Evolutionary conservation across 2,113 vertebrate species (phyloP).

Genomic region (Panthera uncia): DNA sequence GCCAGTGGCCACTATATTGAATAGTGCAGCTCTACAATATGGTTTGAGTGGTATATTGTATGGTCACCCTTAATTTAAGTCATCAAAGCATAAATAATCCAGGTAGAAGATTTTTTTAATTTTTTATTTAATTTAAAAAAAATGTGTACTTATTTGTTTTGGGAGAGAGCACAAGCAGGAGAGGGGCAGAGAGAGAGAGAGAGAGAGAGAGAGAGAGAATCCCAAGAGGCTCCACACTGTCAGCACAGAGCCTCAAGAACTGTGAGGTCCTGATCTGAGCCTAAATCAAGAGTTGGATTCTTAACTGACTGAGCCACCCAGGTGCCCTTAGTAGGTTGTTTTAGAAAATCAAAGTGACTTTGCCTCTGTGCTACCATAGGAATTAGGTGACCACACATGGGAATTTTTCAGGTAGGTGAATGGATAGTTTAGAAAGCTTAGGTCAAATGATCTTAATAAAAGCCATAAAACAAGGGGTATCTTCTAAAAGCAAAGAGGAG

Average conservation of each 20-base stretch:
- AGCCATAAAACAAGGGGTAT: background rate
- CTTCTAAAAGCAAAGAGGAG: background rate
- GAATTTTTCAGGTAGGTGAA: background rate
- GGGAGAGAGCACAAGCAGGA: no score
- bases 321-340: background rate
- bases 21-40: background rate
- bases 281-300: no score
- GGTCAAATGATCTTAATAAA: background rate
- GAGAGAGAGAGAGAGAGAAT: no score
- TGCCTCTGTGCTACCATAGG: background rate
- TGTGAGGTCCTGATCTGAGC: no score
- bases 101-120: background rate
- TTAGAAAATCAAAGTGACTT: background rate
- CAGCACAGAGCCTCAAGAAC: no score
- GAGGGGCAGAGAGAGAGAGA: no score
- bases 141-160: no score
- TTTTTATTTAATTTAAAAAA: no score
- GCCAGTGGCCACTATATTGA: background rate
- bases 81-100: background rate
- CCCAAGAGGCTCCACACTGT: no score
- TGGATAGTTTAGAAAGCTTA: background rate
- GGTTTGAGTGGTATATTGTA: background rate
- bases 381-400: background rate
- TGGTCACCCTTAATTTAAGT: background rate
- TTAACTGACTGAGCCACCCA: no score